Evolutionary conservation across 2,888 invertebrate genomes (phyloP).

Genomic region (Acleris sparsana): DNA sequence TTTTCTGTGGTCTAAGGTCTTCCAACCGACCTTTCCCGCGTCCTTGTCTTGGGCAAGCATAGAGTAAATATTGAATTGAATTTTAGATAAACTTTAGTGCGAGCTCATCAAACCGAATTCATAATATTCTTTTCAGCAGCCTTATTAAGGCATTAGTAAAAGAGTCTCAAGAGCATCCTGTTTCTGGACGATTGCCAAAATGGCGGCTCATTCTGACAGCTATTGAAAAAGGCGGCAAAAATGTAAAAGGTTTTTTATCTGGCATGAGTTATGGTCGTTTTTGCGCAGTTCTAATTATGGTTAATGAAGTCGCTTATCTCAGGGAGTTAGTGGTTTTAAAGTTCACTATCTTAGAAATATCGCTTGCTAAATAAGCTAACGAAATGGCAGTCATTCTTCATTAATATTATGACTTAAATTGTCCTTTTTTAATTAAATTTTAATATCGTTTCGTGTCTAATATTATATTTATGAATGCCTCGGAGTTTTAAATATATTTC

Average conservation of each 20-base stretch:
- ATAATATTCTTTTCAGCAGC: conserved; percentile 19
- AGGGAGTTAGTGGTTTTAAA: not conserved
- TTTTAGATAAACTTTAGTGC: not conserved
- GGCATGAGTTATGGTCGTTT: conserved; percentile 28
- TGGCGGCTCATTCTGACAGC: conserved; percentile 20
- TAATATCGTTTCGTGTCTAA: too few relatives aligned
- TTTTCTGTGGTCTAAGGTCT: too few relatives aligned
- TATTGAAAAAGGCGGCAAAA: conserved; percentile 32
- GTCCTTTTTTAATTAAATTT: too few relatives aligned
- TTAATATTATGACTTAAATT: too few relatives aligned
- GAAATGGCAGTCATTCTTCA: too few relatives aligned
- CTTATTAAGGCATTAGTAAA: conserved; percentile 34
- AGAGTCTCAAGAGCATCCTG: conserved; percentile 31
- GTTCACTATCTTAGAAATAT: not conserved
- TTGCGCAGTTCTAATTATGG: conserved; percentile 18
- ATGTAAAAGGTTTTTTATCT: conserved; percentile 31
- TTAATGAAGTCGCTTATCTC: conserved; percentile 5
- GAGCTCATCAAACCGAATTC: conserved; percentile 3
- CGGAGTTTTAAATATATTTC: too few relatives aligned
- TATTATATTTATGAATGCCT: too few relatives aligned
- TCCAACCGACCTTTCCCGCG: too few relatives aligned
- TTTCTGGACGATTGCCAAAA: conserved; percentile 27
- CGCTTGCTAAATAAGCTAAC: too few relatives aligned
- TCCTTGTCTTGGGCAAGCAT: too few relatives aligned
- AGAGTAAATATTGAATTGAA: not conserved